phyloP scores from a whole-genome alignment of 2,888 invertebrate genomes.

The Aspidiotus rigidus region DNA sequence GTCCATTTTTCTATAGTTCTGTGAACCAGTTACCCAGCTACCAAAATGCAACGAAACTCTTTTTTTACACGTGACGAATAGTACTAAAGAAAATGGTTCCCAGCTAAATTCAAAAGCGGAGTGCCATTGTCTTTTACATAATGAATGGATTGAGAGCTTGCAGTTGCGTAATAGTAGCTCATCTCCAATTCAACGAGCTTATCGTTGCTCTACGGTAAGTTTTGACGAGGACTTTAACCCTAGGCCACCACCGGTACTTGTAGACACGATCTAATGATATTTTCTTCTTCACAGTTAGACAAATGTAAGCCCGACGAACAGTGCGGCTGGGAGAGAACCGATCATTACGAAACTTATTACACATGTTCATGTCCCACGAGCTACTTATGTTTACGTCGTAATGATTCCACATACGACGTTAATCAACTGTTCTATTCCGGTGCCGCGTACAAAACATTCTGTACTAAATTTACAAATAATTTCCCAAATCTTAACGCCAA shows the following conservation, averaged over 20 bases:
- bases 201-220: constrained; percentile 16
- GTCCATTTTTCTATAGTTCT: constrained; percentile 45
- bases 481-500: neutral
- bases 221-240: neutral
- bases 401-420: neutral
- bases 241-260: neutral
- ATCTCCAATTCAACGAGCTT: constrained; percentile 36
- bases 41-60: constrained; percentile 36
- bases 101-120: constrained; percentile 41
- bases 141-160: constrained; percentile 45
- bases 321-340: constrained; percentile 1
- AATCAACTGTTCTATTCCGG: constrained; percentile 1
- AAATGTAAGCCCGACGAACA: constrained; percentile 3
- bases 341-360: neutral
- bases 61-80: constrained; percentile 19
- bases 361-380: neutral
- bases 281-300: neutral
- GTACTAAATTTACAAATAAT: neutral
- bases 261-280: neutral
- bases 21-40: constrained; percentile 43
- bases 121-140: constrained; percentile 41
- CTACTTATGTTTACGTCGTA: neutral
- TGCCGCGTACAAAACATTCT: neutral
- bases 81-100: neutral
- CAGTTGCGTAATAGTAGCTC: neutral